phyloP scores from a whole-genome alignment of 2,113 vertebrate genomes.

The Oreochromis tanganicae region DNA sequence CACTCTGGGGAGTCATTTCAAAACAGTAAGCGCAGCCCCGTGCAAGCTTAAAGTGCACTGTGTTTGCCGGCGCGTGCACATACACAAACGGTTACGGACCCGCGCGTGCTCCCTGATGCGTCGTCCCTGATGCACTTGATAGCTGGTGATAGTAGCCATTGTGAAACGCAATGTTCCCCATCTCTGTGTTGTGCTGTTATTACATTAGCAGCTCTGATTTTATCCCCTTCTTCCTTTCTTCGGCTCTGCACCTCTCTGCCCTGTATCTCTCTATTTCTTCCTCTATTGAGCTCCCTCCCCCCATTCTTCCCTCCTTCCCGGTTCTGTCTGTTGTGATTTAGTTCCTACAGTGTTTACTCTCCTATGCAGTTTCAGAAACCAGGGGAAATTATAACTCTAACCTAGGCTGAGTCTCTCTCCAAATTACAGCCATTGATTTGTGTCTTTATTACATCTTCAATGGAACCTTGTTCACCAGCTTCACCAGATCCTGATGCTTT shows the following conservation, averaged over 20 bases:
- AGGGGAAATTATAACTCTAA: constrained; percentile 63
- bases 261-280: neutral
- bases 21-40: constrained; percentile 36
- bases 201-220: constrained; percentile 59
- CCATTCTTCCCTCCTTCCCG: neutral
- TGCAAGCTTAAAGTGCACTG: constrained; percentile 20
- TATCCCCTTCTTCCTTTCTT: constrained; percentile 19
- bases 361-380: constrained; percentile 48
- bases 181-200: constrained; percentile 60
- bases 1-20: constrained; percentile 57
- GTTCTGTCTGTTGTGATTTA: constrained; percentile 45
- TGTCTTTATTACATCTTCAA: constrained; percentile 73
- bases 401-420: constrained; percentile 56
- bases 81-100: neutral
- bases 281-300: neutral
- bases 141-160: constrained; percentile 58
- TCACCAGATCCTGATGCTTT: neutral
- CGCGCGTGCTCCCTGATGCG: neutral
- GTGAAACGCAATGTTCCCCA: constrained; percentile 48
- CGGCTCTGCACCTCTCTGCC: neutral
- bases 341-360: constrained; percentile 60
- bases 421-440: constrained; percentile 74
- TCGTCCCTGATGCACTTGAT: constrained; percentile 49
- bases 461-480: constrained; percentile 33
- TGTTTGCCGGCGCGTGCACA: neutral